phyloP scores from a whole-genome alignment of 2,113 vertebrate species.

The Pollimyrus isidori region DNA sequence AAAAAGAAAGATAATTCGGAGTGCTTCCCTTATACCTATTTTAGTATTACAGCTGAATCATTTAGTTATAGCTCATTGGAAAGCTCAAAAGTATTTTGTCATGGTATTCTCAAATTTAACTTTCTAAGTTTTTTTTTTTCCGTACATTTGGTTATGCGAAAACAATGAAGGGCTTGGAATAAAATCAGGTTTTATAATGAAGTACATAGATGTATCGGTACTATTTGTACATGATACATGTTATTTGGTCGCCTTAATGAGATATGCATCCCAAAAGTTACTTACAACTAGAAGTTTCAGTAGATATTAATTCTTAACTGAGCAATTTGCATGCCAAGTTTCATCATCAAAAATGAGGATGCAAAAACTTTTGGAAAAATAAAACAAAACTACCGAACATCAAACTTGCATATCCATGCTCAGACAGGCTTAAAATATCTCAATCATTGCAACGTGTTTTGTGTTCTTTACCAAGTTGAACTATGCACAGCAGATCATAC shows the following conservation, averaged over 20 bases:
- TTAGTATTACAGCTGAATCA: neutral
- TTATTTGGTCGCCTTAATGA: neutral
- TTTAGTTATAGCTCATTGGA: neutral
- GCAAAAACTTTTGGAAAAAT: neutral
- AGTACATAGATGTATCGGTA: neutral
- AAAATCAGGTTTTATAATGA: neutral
- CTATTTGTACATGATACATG: neutral
- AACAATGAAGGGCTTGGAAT: neutral
- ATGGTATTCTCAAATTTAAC: neutral
- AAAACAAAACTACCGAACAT: neutral
- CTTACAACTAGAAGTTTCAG: neutral
- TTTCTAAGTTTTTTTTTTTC: neutral
- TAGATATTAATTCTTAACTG: neutral
- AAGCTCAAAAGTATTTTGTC: neutral
- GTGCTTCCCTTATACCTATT: neutral
- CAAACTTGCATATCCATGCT: neutral
- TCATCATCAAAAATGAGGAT: neutral
- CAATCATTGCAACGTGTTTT: neutral
- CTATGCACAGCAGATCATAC: neutral
- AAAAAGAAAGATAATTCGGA: neutral
- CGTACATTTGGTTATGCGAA: neutral
- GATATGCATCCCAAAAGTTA: neutral
- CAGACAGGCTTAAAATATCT: neutral
- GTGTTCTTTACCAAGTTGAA: neutral
- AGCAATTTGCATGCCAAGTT: neutral